Evolutionary conservation across 1,140 invertebrate genomes (phyloP).

Genomic region (Oppia nitens): DNA sequence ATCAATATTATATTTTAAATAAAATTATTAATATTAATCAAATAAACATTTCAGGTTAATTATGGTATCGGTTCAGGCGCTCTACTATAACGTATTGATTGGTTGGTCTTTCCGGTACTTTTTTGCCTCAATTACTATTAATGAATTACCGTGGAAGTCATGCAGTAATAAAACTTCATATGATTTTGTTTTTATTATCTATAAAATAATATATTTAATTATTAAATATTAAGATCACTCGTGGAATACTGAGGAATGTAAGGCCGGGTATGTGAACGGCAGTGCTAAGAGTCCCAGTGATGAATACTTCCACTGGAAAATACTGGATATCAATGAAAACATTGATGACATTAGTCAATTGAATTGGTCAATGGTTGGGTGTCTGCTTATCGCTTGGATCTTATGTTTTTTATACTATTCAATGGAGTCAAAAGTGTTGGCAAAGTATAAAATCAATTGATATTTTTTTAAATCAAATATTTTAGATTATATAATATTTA

Average conservation of each 20-base stretch:
- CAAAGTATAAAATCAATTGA: too few relatives aligned
- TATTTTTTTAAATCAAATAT: too few relatives aligned
- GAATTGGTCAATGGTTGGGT: background rate
- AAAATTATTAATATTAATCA: too few relatives aligned
- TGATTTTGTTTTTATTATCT: background rate
- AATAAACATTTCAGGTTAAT: too few relatives aligned
- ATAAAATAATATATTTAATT: too few relatives aligned
- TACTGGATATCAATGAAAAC: background rate
- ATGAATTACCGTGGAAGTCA: background rate
- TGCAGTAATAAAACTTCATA: background rate
- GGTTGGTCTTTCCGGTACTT: conserved; percentile 7
- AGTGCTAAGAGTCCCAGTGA: background rate
- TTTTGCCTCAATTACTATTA: conserved; percentile 2
- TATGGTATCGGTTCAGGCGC: background rate
- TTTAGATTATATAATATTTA: too few relatives aligned
- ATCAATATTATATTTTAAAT: too few relatives aligned
- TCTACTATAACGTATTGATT: conserved; percentile 7
- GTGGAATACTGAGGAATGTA: background rate
- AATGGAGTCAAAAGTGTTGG: background rate
- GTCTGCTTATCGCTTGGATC: background rate
- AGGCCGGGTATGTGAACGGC: too few relatives aligned
- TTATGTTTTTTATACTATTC: background rate
- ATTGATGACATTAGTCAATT: background rate
- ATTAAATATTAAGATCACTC: background rate
- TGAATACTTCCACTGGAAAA: background rate